phyloP scores from a whole-genome alignment of 92 coral and sea anemone species.

The Zoanthus sociatus region DNA sequence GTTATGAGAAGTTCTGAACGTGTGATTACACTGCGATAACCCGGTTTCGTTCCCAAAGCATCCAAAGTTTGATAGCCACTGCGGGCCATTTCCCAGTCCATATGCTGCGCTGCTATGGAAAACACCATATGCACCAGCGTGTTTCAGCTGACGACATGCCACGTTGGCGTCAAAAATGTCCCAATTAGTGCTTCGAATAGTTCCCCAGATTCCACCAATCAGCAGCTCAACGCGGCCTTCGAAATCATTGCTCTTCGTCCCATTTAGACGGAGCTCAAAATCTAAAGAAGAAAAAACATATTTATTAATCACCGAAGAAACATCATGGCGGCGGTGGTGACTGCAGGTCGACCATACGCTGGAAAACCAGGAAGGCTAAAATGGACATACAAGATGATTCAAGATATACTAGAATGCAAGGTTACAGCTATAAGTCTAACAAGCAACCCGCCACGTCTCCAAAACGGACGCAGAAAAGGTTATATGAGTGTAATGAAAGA shows the following conservation, averaged over 20 bases:
- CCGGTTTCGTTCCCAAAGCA: slow-evolving; percentile 39
- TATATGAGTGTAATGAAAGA: no score
- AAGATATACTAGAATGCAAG: no score
- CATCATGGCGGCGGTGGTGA: no score
- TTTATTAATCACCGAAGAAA: no score
- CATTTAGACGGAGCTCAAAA: slow-evolving; percentile 37
- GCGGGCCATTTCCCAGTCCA: slow-evolving; percentile 41
- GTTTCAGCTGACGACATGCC: slow-evolving; percentile 29
- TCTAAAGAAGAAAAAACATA: not conserved
- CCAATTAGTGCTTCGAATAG: slow-evolving; percentile 22
- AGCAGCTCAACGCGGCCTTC: slow-evolving; percentile 33
- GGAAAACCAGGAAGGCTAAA: no score
- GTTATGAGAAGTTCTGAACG: not conserved
- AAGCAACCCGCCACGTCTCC: no score
- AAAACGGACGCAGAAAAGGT: no score
- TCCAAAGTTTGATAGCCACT: slow-evolving; percentile 28
- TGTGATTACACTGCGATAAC: slow-evolving; percentile 34
- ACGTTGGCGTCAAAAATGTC: slow-evolving; percentile 36
- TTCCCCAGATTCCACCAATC: slow-evolving; percentile 34
- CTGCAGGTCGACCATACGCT: no score
- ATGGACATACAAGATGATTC: no score
- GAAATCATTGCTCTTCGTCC: slow-evolving; percentile 7
- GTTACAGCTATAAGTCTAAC: no score
- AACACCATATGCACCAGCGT: slow-evolving; percentile 17
- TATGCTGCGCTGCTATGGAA: slow-evolving; percentile 10